A percentile compares a stretch with the other conserved stretches of the same genome.
phyloP scores from a whole-genome alignment of 1,140 invertebrate species.

The Nixonia krombeini region DNA sequence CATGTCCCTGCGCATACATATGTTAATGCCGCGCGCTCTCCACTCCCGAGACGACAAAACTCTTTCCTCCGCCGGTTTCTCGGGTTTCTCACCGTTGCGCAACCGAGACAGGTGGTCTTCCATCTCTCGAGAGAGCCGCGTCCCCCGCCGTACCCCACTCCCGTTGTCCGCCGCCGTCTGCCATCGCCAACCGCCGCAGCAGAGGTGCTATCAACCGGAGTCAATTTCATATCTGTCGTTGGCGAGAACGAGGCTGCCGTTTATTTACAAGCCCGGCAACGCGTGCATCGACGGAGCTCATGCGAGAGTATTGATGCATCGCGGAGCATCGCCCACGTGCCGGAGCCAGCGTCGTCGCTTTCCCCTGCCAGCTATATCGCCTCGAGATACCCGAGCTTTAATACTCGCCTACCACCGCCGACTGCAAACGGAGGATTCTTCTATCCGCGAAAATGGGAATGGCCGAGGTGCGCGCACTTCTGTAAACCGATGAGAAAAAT shows the following conservation, averaged over 20 bases:
- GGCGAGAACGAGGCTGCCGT: too few species aligned
- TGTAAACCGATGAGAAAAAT: too few species aligned
- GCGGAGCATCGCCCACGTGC: too few species aligned
- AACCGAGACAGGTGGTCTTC: conserved; percentile 48
- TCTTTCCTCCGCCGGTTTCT: conserved; percentile 41
- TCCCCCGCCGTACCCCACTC: conserved; percentile 2
- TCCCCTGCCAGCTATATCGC: too few species aligned
- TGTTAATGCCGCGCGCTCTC: conserved; percentile 31
- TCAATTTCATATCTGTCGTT: conserved; percentile 31
- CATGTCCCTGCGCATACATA: conserved; percentile 10
- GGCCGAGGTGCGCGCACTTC: too few species aligned
- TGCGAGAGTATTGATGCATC: too few species aligned
- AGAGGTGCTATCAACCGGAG: conserved; percentile 1
- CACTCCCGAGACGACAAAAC: conserved; percentile 42
- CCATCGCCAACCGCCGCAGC: neutral
- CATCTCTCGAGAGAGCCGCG: conserved; percentile 13
- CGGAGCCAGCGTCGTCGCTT: too few species aligned
- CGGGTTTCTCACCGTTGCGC: conserved; percentile 51
- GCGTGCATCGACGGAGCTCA: neutral
- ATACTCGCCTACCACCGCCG: too few species aligned
- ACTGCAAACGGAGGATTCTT: too few species aligned
- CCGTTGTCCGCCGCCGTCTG: neutral
- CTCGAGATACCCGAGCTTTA: too few species aligned
- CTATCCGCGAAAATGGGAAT: too few species aligned
- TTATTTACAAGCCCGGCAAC: neutral